Percentiles rank a stretch among this genome's conserved stretches.
phyloP scores from a whole-genome alignment of 2,113 vertebrate species.

The Solea senegalensis region DNA sequence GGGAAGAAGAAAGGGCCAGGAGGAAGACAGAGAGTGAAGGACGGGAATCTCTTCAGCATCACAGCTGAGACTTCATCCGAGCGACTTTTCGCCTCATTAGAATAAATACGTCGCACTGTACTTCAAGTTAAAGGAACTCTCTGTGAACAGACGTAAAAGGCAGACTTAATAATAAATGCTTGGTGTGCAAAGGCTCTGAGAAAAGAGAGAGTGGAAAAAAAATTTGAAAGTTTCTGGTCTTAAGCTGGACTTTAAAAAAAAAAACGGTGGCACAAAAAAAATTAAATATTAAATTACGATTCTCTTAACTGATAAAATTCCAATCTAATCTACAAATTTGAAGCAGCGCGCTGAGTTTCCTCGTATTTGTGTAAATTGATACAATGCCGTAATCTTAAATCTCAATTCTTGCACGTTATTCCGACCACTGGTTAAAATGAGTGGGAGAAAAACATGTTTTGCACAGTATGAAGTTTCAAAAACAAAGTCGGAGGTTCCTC shows the following conservation, averaged over 20 bases:
- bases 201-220: constrained; percentile 49
- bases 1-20: constrained; percentile 32
- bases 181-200: not conserved
- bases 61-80: constrained; percentile 60
- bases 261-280: constrained; percentile 32
- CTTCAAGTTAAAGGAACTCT: constrained; percentile 33
- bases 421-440: not conserved
- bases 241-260: constrained; percentile 62
- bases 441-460: not conserved
- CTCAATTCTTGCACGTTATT: not conserved
- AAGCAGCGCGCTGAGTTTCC: no score
- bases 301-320: constrained; percentile 17
- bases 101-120: constrained; percentile 51
- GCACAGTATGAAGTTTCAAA: no score
- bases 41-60: constrained; percentile 41
- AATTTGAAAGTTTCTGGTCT: constrained; percentile 69
- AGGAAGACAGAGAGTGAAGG: constrained; percentile 11
- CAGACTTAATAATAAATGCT: constrained; percentile 1
- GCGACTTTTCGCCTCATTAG: constrained; percentile 52
- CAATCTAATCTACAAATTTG: constrained; percentile 4
- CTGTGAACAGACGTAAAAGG: not conserved
- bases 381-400: no score
- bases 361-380: no score
- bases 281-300: not conserved
- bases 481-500: no score